phyloP scores from a whole-genome alignment of 2,113 vertebrate genomes.

The Percopsis transmontana region DNA sequence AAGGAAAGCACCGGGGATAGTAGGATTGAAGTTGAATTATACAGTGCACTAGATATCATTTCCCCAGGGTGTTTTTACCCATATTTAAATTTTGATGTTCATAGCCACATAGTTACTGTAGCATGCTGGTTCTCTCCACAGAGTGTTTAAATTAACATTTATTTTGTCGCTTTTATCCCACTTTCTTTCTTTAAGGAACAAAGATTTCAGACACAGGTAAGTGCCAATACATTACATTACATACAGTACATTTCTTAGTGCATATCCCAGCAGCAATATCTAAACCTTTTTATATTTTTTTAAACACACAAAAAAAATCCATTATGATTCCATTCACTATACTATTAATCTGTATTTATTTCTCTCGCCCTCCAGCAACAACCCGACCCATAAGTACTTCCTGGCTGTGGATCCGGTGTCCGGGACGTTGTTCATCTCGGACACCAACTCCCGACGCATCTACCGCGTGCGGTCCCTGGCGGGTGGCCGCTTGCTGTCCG shows the following conservation, averaged over 20 bases:
- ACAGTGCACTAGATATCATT: slow-evolving; percentile 34
- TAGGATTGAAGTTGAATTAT: slow-evolving; percentile 23
- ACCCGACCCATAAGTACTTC: slow-evolving; percentile 98
- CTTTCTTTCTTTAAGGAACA: slow-evolving; percentile 90
- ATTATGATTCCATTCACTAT: background rate
- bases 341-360: background rate
- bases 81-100: slow-evolving; percentile 55
- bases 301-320: background rate
- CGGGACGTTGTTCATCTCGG: slow-evolving; percentile 91
- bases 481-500: slow-evolving; percentile 85
- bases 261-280: slow-evolving; percentile 2
- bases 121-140: slow-evolving; percentile 38
- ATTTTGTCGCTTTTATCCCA: slow-evolving; percentile 70
- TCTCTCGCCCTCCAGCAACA: slow-evolving; percentile 85
- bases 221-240: slow-evolving; percentile 46
- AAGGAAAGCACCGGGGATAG: slow-evolving; percentile 41
- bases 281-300: background rate
- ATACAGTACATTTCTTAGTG: slow-evolving; percentile 12
- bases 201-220: slow-evolving; percentile 99
- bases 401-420: slow-evolving; percentile 96
- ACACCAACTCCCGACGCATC: slow-evolving; percentile 95
- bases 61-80: slow-evolving; percentile 57
- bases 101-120: slow-evolving; percentile 29
- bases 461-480: slow-evolving; percentile 88
- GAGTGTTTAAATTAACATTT: slow-evolving; percentile 61